Conservation (phyloP, 2,797 vertebrate genomes). For the Paratrypauchen microcephalus region DNA sequence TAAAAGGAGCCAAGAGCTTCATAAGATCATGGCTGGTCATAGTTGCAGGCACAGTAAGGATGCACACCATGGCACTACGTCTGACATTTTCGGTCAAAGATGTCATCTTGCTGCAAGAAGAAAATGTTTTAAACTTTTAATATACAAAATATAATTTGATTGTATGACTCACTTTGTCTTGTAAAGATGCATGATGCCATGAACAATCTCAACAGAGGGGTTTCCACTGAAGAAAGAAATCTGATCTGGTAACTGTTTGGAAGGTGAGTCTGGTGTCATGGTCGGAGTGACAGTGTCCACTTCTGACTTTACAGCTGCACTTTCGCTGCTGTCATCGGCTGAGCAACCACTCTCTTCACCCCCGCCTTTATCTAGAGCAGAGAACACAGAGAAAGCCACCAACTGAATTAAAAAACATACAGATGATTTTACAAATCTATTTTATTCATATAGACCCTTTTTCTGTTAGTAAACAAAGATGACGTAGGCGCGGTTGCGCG, state of each 20-base stretch:
- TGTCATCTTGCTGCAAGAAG: conserved; percentile 89
- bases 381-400: not conserved
- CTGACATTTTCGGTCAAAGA: conserved; percentile 90
- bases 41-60: conserved; percentile 93
- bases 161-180: conserved; percentile 91
- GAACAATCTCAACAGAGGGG: conserved; percentile 94
- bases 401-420: not conserved
- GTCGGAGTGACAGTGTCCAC: conserved; percentile 39
- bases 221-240: conserved; percentile 99
- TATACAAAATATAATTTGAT: not conserved
- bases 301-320: conserved; percentile 22
- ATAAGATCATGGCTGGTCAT: conserved; percentile 99
- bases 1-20: conserved; percentile 95
- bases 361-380: conserved; percentile 43
- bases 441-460: too few relatives aligned
- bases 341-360: conserved; percentile 28
- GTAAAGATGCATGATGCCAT: conserved; percentile 98
- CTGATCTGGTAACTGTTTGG: conserved; percentile 95
- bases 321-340: conserved; percentile 13
- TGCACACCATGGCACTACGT: conserved; percentile 96
- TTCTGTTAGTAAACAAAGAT: too few relatives aligned
- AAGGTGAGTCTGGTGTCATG: conserved; percentile 83
- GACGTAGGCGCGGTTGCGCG: too few relatives aligned
- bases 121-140: not conserved
- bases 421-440: not conserved